phyloP scores from a whole-genome alignment of 2,888 invertebrate genomes.

The Apamea sordens region DNA sequence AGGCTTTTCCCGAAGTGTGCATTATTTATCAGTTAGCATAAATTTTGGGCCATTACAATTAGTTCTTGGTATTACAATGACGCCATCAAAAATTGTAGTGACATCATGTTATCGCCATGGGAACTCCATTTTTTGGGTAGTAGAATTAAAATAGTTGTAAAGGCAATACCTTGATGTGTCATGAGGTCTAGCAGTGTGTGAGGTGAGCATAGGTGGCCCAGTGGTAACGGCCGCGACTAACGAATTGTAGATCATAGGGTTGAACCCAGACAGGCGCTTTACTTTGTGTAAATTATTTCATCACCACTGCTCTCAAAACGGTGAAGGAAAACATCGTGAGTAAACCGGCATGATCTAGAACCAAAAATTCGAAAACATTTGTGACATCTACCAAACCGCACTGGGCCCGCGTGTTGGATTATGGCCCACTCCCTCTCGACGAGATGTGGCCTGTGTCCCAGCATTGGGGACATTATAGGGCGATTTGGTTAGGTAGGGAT shows the following conservation, averaged over 20 bases:
- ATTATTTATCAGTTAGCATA: slow-evolving; percentile 42
- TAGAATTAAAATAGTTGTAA: slow-evolving; percentile 9
- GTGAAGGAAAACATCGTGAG: neutral
- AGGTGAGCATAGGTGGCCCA: neutral
- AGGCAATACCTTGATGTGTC: neutral
- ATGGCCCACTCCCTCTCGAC: too few relatives aligned
- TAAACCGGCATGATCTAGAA: neutral
- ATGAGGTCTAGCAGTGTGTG: neutral
- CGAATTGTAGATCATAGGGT: neutral
- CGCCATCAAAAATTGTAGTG: slow-evolving; percentile 35
- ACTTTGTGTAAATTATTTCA: too few relatives aligned
- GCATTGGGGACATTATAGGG: neutral
- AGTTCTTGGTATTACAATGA: slow-evolving; percentile 29
- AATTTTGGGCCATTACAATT: slow-evolving; percentile 17
- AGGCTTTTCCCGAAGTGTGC: slow-evolving; percentile 45
- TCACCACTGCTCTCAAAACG: too few relatives aligned
- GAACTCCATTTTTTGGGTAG: slow-evolving; percentile 17
- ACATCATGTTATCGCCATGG: slow-evolving; percentile 43
- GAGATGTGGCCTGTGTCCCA: neutral
- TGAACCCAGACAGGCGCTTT: neutral
- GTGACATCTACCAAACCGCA: neutral
- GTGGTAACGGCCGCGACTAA: neutral
- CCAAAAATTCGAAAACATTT: neutral
- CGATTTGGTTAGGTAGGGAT: neutral
- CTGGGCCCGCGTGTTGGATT: too few relatives aligned